Conservation (phyloP, 2,797 vertebrate genomes). For the Schizopygopsis malacanthus region DNA sequence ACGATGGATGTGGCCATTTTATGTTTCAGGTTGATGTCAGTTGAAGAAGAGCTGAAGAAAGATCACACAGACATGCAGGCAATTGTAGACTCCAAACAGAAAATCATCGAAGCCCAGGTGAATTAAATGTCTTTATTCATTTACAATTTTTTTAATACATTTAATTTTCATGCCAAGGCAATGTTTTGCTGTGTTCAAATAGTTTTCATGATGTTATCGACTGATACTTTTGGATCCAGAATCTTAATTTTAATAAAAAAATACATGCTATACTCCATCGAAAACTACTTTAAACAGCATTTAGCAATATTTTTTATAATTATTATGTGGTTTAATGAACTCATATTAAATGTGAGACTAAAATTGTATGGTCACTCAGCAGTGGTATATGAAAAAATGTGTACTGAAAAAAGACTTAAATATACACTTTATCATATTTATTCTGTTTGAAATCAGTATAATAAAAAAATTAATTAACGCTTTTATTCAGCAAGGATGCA, state of each 20-base stretch:
- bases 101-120: conserved; percentile 96
- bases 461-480: not conserved
- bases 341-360: not conserved
- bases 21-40: conserved; percentile 90
- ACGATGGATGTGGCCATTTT: not conserved
- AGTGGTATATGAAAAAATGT: not conserved
- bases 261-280: not conserved
- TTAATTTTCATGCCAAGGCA: not conserved
- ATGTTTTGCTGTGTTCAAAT: not conserved
- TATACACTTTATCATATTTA: not conserved
- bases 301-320: not conserved
- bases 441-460: not conserved
- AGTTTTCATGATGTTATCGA: not conserved
- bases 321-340: not conserved
- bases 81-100: conserved; percentile 96
- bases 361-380: not conserved
- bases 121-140: conserved; percentile 17
- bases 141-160: not conserved
- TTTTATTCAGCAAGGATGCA: not conserved
- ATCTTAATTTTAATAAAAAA: not conserved
- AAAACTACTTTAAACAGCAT: not conserved
- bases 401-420: not conserved
- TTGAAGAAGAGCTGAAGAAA: conserved; percentile 95
- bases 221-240: not conserved
- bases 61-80: conserved; percentile 97